Evolutionary conservation across 2,113 vertebrate species (phyloP).

Genomic region (Miniopterus natalensis): DNA sequence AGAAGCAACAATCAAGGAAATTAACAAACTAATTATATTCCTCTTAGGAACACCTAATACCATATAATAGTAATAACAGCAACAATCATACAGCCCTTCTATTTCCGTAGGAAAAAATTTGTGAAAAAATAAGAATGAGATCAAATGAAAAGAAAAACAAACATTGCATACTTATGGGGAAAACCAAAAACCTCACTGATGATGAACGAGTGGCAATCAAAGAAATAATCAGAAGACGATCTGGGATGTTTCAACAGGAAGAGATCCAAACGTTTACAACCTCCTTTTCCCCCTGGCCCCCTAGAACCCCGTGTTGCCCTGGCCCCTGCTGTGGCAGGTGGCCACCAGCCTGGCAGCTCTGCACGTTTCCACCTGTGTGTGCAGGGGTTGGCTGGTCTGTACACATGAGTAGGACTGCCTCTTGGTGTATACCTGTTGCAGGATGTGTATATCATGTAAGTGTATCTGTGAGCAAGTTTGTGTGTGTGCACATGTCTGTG

Average conservation of each 20-base stretch:
- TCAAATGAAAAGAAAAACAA: constrained; percentile 50
- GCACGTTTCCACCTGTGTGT: not conserved
- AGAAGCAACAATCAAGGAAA: constrained; percentile 46
- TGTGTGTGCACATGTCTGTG: not conserved
- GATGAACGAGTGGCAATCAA: not conserved
- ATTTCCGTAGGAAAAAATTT: constrained; percentile 25
- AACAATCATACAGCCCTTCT: constrained; percentile 8
- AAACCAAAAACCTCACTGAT: constrained; percentile 38
- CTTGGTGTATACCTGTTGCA: not conserved
- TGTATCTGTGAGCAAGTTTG: not conserved
- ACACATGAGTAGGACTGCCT: not conserved
- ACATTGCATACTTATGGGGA: not conserved
- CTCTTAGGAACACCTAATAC: constrained; percentile 23
- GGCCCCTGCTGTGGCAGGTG: not conserved
- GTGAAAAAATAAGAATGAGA: constrained; percentile 59
- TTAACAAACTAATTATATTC: constrained; percentile 35
- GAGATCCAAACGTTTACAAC: not conserved
- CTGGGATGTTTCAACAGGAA: constrained; percentile 32
- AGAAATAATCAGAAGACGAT: constrained; percentile 27
- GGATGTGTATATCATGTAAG: constrained; percentile 30
- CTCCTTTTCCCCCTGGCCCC: not conserved
- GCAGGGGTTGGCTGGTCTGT: constrained; percentile 1
- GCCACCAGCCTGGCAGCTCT: not conserved
- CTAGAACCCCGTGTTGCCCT: not conserved
- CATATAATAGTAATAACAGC: not conserved